Conservation (phyloP, 53 echinoderm and acorn worm species). For the Crossaster papposus region DNA sequence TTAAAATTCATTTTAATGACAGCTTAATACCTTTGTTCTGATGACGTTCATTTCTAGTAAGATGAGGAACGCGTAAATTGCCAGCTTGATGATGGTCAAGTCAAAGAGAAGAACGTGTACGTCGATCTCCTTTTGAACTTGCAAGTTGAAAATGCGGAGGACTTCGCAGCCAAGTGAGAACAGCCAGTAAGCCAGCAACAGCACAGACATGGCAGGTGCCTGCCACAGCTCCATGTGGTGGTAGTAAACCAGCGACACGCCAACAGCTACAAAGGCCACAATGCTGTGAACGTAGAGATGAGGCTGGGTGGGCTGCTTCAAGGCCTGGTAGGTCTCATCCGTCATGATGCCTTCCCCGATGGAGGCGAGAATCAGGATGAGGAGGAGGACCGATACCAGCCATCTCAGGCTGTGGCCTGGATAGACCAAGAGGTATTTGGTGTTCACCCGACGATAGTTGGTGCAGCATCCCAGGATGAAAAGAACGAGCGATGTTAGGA, state of each 20-base stretch:
- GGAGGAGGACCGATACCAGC: constrained; percentile 24
- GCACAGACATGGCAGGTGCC: constrained; percentile 27
- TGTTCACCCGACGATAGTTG: constrained; percentile 22
- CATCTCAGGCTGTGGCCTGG: constrained; percentile 50
- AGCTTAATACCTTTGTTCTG: constrained; percentile 30
- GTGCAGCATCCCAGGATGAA: constrained; percentile 58
- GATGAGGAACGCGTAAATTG: constrained; percentile 7
- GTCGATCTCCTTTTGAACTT: neutral
- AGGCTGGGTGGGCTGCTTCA: constrained; percentile 43
- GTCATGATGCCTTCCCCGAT: constrained; percentile 60
- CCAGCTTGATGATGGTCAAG: constrained; percentile 16
- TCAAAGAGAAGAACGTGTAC: constrained; percentile 14
- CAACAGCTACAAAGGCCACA: constrained; percentile 31
- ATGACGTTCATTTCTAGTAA: constrained; percentile 40
- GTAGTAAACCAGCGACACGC: constrained; percentile 38
- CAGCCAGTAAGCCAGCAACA: constrained; percentile 32
- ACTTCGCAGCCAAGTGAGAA: constrained; percentile 9
- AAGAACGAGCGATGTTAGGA: constrained; percentile 57
- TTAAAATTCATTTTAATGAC: neutral
- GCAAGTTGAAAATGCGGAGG: neutral
- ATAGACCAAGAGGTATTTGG: constrained; percentile 36
- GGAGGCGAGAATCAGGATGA: constrained; percentile 35
- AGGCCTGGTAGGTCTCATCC: constrained; percentile 50
- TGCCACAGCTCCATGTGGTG: constrained; percentile 58
- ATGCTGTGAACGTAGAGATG: constrained; percentile 55